Conservation (phyloP, 1,140 invertebrate genomes). For the Phymorhynchus buccinoides region DNA sequence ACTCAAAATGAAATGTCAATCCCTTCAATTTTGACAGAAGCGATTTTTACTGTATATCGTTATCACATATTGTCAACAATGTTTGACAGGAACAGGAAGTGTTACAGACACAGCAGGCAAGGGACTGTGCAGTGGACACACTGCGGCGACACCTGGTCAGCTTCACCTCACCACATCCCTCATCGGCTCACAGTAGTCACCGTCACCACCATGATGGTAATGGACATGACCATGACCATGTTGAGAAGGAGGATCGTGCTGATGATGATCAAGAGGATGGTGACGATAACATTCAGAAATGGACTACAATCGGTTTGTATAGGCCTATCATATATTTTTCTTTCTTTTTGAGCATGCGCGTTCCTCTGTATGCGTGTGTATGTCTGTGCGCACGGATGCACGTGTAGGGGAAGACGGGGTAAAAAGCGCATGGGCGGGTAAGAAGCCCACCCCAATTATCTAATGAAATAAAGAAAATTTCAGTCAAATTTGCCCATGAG, state of each 20-base stretch:
- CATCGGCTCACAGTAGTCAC: not conserved
- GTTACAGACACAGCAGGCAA: not conserved
- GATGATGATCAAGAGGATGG: not conserved
- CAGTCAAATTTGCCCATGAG: no score
- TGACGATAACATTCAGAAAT: not conserved
- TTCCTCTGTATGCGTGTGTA: not conserved
- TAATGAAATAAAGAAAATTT: no score
- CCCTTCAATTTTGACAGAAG: no score
- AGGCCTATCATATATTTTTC: not conserved
- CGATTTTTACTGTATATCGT: no score
- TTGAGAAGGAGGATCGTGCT: not conserved
- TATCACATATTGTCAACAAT: no score
- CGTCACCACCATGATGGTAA: not conserved
- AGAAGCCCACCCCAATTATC: no score
- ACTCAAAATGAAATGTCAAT: no score
- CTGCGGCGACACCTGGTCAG: not conserved
- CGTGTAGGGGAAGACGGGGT: no score
- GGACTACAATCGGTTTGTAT: not conserved
- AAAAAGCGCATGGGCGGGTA: no score
- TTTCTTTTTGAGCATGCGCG: not conserved
- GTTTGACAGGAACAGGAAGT: slow-evolving; percentile 7
- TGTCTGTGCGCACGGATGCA: no score
- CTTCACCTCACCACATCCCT: not conserved
- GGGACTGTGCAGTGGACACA: slow-evolving; percentile 15
- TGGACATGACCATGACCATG: not conserved